Base-by-base conservation (phyloP, 2,888 invertebrate species). In the Amiota minor region DNA sequence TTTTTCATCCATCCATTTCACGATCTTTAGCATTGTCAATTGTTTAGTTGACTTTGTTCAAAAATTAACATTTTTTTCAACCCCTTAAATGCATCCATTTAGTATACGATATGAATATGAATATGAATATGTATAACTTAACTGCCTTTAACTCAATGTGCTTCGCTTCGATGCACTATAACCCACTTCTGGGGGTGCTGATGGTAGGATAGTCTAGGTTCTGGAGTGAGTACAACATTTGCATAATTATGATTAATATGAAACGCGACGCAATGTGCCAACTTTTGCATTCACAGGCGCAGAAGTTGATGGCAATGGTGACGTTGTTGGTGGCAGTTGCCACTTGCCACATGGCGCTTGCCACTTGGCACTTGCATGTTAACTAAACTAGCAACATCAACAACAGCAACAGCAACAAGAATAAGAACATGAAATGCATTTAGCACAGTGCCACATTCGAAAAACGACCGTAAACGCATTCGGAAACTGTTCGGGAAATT, bases 241-340 rank as follows among this genome's bases (percentile, higher is more conserved):
- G 80, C 86, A 87, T 87, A 87, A 87, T 86, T 87, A 85, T 86
- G 85, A 87, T 86, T 87, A 85, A 85, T 84, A 80, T 80, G 76
- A 70, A 67, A 74, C 71, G 72, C 68, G 72, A 59, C 61, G 64
- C 46, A 18, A 62, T 35, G 35, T 35, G 45, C 62, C 23, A 62
- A 62, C 62, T 45, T 35, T 56, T 45, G 45, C 69, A 35, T n/a
- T 46, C 67, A 46, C n/a, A 49, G 16, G 61, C 23, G 61, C 0
- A 6, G n/a, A 65, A 9, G 55, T 1, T 11, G 56, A 47, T 20
- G 71, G 2, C 9, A 47, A 35, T 35, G 35, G 67, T 12, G 50
- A 23, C 16, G 50, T 11, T 46, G 72, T 45, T 50, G 20, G 18
- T 12, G 59, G 9, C 12, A 14, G 35, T 9, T 35, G 35, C 35